Evolutionary conservation across 1,140 invertebrate species (phyloP).

Genomic region (Drosophila mauritiana): DNA sequence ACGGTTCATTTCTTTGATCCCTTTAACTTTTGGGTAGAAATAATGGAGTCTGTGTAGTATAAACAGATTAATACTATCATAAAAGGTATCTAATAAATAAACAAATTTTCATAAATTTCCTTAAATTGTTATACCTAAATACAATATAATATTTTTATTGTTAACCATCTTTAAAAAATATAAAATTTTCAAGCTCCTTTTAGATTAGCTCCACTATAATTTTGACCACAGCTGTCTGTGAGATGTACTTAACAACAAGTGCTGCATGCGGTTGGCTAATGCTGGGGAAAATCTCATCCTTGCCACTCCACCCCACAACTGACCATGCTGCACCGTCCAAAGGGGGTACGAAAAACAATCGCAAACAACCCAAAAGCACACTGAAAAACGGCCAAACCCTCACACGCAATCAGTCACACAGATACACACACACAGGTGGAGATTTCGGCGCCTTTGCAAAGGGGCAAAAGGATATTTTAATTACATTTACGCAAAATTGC

Average conservation of each 20-base stretch:
- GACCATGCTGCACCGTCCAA: slow-evolving; percentile 4
- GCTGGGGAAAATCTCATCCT: slow-evolving; percentile 63
- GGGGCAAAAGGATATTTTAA: slow-evolving; percentile 73
- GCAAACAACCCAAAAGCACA: neutral
- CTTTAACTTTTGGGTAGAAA: neutral
- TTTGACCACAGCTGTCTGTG: slow-evolving; percentile 20
- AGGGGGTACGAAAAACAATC: slow-evolving; percentile 8
- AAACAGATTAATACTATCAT: too few relatives aligned
- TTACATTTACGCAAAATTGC: slow-evolving; percentile 80
- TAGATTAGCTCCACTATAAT: neutral
- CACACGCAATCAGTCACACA: slow-evolving; percentile 15
- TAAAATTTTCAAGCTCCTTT: neutral
- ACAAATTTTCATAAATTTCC: neutral
- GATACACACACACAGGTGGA: slow-evolving; percentile 40
- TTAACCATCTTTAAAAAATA: neutral
- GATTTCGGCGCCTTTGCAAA: slow-evolving; percentile 66
- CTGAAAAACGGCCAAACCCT: neutral
- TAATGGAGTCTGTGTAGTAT: too few relatives aligned
- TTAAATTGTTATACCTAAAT: too few relatives aligned
- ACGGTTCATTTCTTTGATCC: neutral
- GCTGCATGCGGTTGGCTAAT: slow-evolving; percentile 67
- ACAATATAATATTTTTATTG: too few relatives aligned
- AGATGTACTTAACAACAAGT: slow-evolving; percentile 56
- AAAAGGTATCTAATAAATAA: neutral
- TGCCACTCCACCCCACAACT: slow-evolving; percentile 21